phyloP scores from a whole-genome alignment of 2,113 vertebrate species.

The Gasterosteus aculeatus region DNA sequence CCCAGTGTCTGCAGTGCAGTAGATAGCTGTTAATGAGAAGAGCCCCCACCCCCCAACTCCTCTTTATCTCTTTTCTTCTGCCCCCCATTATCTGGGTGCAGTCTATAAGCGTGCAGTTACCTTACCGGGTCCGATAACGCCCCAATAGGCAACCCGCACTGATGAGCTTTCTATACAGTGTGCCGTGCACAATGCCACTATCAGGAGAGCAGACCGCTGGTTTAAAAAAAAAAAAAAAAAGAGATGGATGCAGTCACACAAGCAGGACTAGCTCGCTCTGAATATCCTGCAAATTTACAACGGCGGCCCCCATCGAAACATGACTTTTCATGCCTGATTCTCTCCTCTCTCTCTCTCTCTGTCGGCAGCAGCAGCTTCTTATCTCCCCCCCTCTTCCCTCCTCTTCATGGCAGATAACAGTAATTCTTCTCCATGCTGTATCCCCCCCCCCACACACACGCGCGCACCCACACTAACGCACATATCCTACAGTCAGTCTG shows the following conservation, averaged over 20 bases:
- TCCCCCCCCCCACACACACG: conserved; percentile 46
- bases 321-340: conserved; percentile 70
- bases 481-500: conserved; percentile 40
- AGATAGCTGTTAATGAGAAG: conserved; percentile 99
- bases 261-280: conserved; percentile 77
- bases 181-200: conserved; percentile 95
- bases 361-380: conserved; percentile 90
- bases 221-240: conserved; percentile 65
- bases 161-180: conserved; percentile 97
- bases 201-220: conserved; percentile 85
- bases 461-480: too few relatives aligned
- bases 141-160: conserved; percentile 94
- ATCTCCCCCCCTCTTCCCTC: conserved; percentile 91
- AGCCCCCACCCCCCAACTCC: conserved; percentile 84
- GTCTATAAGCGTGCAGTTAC: conserved; percentile 98
- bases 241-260: conserved; percentile 66
- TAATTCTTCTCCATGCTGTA: conserved; percentile 95
- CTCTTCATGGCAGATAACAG: conserved; percentile 98
- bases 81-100: conserved; percentile 94
- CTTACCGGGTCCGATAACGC: conserved; percentile 92
- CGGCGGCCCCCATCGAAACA: conserved; percentile 75
- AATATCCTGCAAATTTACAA: conserved; percentile 95
- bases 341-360: conserved; percentile 39
- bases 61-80: conserved; percentile 97
- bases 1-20: conserved; percentile 91